phyloP scores from a whole-genome alignment of 2,797 vertebrate species.

The Sebastes wilsoni region DNA sequence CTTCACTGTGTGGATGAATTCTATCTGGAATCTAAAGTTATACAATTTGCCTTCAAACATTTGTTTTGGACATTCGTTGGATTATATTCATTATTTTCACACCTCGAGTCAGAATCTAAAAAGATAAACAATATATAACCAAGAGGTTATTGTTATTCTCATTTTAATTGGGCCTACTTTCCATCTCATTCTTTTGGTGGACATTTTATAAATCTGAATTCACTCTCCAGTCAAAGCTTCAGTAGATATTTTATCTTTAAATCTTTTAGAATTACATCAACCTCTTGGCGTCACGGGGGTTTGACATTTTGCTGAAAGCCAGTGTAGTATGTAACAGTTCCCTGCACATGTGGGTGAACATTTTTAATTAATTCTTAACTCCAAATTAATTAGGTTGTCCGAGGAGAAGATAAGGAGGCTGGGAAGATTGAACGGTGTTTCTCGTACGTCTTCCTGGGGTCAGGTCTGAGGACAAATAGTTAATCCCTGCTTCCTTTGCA shows the following conservation, averaged over 20 bases:
- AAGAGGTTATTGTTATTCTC: not conserved
- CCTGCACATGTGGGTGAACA: conserved; percentile 19
- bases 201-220: conserved; percentile 33
- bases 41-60: not conserved
- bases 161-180: not conserved
- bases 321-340: not conserved
- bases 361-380: conserved; percentile 51
- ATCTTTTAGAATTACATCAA: conserved; percentile 1
- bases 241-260: not conserved
- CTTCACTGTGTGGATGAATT: not conserved
- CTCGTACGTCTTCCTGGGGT: not conserved
- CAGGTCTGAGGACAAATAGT: conserved; percentile 21
- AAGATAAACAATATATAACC: not conserved
- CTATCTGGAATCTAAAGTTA: not conserved
- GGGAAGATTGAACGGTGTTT: not conserved
- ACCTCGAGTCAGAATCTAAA: not conserved
- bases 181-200: not conserved
- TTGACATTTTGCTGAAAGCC: conserved; percentile 24
- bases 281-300: not conserved
- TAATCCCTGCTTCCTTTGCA: conserved; percentile 30
- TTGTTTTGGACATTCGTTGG: not conserved
- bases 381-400: conserved; percentile 42
- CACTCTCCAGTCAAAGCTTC: conserved; percentile 1
- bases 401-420: not conserved
- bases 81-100: conserved; percentile 15